A percentile compares a stretch with the other conserved stretches of the same genome.
Conservation (phyloP, 2,888 invertebrate species). For the Monopis laevigella region DNA sequence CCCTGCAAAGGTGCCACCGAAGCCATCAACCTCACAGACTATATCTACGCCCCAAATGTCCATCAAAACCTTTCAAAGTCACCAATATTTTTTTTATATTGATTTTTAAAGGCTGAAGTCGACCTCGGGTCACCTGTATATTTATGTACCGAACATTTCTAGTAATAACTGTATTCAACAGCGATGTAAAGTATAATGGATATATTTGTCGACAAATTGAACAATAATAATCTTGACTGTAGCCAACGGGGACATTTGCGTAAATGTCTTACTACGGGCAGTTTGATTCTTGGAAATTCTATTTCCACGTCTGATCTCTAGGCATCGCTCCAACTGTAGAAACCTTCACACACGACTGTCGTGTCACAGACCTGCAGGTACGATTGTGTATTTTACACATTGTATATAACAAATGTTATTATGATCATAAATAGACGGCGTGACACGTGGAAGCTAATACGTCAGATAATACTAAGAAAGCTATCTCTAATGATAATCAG, state of each 20-base stretch:
- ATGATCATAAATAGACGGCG: neutral
- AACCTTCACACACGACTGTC: neutral
- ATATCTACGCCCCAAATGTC: too few relatives aligned
- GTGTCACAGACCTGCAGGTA: conserved; percentile 5
- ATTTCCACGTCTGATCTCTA: conserved; percentile 10
- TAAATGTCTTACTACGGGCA: conserved; percentile 8
- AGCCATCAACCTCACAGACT: too few relatives aligned
- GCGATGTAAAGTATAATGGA: conserved; percentile 2
- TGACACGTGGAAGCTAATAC: too few relatives aligned
- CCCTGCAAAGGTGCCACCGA: too few relatives aligned
- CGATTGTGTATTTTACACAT: neutral
- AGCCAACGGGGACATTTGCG: conserved; percentile 5
- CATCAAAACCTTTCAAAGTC: too few relatives aligned
- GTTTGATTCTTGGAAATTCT: conserved; percentile 9
- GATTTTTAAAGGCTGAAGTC: too few relatives aligned
- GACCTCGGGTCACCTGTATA: too few relatives aligned
- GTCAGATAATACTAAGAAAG: too few relatives aligned
- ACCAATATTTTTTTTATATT: too few relatives aligned
- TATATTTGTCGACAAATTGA: conserved; percentile 6
- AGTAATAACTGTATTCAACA: conserved; percentile 4
- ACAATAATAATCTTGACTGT: neutral
- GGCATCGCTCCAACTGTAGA: conserved; percentile 5
- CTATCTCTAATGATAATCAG: too few relatives aligned
- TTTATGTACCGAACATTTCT: too few relatives aligned
- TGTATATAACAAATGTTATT: neutral